Percentiles rank a stretch among this genome's conserved stretches.
Conservation (phyloP, 2,888 invertebrate genomes). For the Agriopis leucophaearia region DNA sequence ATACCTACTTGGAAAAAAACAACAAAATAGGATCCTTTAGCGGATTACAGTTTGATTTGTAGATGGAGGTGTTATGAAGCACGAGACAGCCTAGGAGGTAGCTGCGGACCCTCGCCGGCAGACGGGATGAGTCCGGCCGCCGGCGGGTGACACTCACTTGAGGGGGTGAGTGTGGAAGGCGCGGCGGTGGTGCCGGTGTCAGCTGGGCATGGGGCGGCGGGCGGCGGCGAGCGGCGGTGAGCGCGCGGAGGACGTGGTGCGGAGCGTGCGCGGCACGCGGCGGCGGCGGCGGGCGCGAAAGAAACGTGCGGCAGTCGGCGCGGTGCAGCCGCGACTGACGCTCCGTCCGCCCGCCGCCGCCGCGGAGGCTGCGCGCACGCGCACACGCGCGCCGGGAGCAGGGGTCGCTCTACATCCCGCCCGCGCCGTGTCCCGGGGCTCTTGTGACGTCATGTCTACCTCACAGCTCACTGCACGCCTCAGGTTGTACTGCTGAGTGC, state of each 20-base stretch:
- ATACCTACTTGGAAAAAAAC: too few relatives aligned
- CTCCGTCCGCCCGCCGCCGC: neutral
- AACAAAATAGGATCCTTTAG: neutral
- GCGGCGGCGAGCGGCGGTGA: slow-evolving; percentile 49
- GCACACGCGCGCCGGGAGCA: slow-evolving; percentile 2
- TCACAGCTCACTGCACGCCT: too few relatives aligned
- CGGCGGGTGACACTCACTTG: slow-evolving; percentile 63
- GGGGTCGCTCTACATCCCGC: neutral
- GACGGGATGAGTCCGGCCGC: neutral
- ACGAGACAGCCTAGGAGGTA: neutral
- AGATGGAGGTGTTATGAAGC: neutral
- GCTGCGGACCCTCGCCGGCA: neutral
- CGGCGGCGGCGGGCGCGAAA: slow-evolving; percentile 30
- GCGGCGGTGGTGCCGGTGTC: slow-evolving; percentile 63
- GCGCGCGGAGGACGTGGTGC: slow-evolving; percentile 50
- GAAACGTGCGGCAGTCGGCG: slow-evolving; percentile 51
- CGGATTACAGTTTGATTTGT: too few relatives aligned
- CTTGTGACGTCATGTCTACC: too few relatives aligned
- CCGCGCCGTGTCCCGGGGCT: neutral
- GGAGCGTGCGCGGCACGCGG: slow-evolving; percentile 46
- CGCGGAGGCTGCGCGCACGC: slow-evolving; percentile 62
- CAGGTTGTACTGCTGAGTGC: too few relatives aligned
- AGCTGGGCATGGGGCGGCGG: slow-evolving; percentile 68
- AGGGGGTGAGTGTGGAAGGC: slow-evolving; percentile 47
- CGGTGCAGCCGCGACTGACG: slow-evolving; percentile 66